Evolutionary conservation across 2,113 vertebrate species (phyloP).

Genomic region (Rhadina sibilatrix): DNA sequence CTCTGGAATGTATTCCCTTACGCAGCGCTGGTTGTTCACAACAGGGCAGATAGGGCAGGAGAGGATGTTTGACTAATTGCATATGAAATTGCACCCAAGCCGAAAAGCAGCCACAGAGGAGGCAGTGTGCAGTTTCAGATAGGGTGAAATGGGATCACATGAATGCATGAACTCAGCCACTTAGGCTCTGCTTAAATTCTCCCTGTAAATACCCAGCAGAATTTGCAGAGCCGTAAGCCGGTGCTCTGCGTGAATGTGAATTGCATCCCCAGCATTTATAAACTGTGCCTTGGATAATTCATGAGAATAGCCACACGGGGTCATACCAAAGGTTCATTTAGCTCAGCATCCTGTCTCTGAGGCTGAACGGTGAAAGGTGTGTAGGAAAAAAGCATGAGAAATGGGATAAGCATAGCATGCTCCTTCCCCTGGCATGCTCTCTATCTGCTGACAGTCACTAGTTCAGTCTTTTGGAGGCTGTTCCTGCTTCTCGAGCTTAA

Average conservation of each 20-base stretch:
- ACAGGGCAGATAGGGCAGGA: background rate
- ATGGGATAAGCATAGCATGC: background rate
- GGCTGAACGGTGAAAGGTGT: background rate
- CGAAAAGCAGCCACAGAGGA: background rate
- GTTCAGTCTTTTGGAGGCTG: background rate
- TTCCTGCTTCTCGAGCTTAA: background rate
- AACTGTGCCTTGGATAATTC: conserved; percentile 35
- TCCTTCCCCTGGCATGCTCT: background rate
- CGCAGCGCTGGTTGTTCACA: background rate
- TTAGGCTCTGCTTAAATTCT: background rate
- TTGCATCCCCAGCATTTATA: background rate
- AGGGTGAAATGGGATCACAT: background rate
- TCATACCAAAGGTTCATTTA: conserved; percentile 9
- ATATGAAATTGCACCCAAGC: background rate
- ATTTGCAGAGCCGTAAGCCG: background rate
- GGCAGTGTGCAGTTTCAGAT: background rate
- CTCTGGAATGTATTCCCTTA: background rate
- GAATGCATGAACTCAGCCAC: background rate
- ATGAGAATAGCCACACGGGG: conserved; percentile 1
- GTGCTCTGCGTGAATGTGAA: background rate
- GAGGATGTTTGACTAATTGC: conserved; percentile 47
- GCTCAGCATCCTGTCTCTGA: background rate
- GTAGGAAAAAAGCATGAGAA: background rate
- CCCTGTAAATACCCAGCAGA: background rate
- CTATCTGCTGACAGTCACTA: background rate